Evolutionary conservation across 2,113 vertebrate genomes (phyloP).

Genomic region (Telmatochromis bifrenatus): DNA sequence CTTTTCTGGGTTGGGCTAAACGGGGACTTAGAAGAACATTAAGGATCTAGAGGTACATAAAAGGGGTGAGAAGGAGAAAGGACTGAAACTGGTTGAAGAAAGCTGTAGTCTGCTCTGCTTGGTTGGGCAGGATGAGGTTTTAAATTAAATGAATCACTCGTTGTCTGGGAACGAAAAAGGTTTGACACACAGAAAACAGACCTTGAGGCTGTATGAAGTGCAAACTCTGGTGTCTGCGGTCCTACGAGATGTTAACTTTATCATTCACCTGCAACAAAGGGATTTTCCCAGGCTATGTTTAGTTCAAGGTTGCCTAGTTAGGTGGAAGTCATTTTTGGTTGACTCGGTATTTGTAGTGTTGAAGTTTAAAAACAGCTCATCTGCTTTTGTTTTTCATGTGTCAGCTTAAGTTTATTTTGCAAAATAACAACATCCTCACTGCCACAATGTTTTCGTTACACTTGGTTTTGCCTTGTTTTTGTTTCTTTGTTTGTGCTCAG

Average conservation of each 20-base stretch:
- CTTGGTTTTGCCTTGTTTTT: not conserved
- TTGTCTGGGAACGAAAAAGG: not conserved
- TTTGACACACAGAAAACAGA: not conserved
- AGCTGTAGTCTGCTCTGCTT: not conserved
- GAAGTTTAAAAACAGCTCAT: not conserved
- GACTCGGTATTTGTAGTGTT: not conserved
- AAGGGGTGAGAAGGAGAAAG: not conserved
- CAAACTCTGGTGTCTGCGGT: not conserved
- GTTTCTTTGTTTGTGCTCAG: not conserved
- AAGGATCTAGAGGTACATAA: not conserved
- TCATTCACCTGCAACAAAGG: not conserved
- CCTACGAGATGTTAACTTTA: not conserved
- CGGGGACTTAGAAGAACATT: not conserved
- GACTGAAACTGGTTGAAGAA: not conserved
- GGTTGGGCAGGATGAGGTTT: not conserved
- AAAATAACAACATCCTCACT: not conserved
- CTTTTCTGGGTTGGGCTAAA: not conserved
- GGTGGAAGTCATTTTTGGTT: not conserved
- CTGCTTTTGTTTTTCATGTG: not conserved
- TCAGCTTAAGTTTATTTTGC: not conserved
- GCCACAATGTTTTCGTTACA: not conserved
- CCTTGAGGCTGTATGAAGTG: not conserved
- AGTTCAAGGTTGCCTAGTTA: not conserved
- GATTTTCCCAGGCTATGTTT: not conserved
- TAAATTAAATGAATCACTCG: not conserved